Conservation (phyloP, 1,140 invertebrate genomes). For the Drosophila orosa region DNA sequence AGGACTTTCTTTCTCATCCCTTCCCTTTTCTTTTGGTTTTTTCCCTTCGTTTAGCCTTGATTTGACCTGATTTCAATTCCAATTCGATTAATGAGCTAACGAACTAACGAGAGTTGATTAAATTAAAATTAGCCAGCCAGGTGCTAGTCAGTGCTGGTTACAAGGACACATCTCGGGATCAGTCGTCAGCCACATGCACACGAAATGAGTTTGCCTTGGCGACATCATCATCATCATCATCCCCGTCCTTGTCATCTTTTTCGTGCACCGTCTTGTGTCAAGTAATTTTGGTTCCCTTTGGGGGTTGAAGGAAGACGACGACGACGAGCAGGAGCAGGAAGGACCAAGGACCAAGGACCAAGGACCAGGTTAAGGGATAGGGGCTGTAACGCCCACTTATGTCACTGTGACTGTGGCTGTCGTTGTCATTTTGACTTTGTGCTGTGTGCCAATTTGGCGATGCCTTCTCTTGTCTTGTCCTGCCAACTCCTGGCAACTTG, state of each 20-base stretch:
- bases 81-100: slow-evolving; percentile 37
- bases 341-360: slow-evolving; percentile 2
- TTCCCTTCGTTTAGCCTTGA: neutral
- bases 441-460: slow-evolving; percentile 51
- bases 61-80: slow-evolving; percentile 11
- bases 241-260: slow-evolving; percentile 56
- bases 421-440: slow-evolving; percentile 56
- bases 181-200: slow-evolving; percentile 33
- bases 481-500: slow-evolving; percentile 23
- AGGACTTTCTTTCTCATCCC: neutral
- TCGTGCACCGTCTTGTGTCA: slow-evolving; percentile 21
- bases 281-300: slow-evolving; percentile 40
- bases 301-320: slow-evolving; percentile 6
- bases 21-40: neutral
- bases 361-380: slow-evolving; percentile 4
- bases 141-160: neutral
- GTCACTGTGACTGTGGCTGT: slow-evolving; percentile 40
- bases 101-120: slow-evolving; percentile 45
- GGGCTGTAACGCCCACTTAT: slow-evolving; percentile 38
- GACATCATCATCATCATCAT: slow-evolving; percentile 29
- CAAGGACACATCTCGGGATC: slow-evolving; percentile 29
- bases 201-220: slow-evolving; percentile 49
- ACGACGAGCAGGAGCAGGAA: neutral
- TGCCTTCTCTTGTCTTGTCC: slow-evolving; percentile 46
- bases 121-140: slow-evolving; percentile 42